Conservation (phyloP, 1,140 invertebrate genomes). For the Sarcophaga peregrina region DNA sequence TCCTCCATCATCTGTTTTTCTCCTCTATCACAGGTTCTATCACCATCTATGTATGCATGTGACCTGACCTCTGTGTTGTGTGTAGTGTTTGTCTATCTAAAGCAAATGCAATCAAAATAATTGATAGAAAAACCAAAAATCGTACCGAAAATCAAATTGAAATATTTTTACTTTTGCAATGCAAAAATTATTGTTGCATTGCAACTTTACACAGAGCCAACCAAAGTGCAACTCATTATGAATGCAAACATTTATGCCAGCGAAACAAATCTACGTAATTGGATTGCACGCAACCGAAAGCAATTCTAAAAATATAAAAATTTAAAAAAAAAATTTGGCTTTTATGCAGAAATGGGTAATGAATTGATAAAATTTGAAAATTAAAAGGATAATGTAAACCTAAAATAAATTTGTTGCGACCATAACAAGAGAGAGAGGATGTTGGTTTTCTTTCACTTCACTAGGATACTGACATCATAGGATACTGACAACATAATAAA, state of each 20-base stretch:
- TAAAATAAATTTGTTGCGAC: neutral
- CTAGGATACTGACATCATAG: too few species aligned
- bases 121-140: neutral
- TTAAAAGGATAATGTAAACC: neutral
- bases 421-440: neutral
- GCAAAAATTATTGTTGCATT: too few species aligned
- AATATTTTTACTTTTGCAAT: neutral
- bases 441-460: too few species aligned
- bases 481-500: too few species aligned
- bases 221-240: too few species aligned
- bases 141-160: neutral
- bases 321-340: neutral
- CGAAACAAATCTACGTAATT: neutral
- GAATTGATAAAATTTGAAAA: neutral
- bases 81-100: neutral
- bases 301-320: neutral
- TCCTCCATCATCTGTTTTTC: too few species aligned
- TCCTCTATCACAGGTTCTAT: too few species aligned
- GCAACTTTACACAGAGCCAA: too few species aligned
- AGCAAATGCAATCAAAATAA: constrained; percentile 6
- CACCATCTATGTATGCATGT: too few species aligned
- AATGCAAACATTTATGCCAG: too few species aligned
- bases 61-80: too few species aligned
- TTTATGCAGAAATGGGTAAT: neutral
- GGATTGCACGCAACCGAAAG: neutral